Base-by-base conservation (phyloP, 2,888 invertebrate genomes). In the Scaeva pyrastri region DNA sequence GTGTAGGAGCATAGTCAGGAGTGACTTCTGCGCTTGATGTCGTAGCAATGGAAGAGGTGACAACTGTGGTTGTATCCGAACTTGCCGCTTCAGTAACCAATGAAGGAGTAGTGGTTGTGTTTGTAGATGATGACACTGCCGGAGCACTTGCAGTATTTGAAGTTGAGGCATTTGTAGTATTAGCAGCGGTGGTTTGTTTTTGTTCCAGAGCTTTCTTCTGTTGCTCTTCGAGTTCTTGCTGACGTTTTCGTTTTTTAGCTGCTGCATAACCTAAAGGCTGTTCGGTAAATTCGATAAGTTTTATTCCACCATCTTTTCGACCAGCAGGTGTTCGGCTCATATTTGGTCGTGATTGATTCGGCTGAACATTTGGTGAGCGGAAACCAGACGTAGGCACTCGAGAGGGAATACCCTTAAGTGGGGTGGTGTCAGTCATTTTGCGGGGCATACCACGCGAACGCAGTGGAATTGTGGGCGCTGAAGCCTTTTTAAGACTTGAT, bases 401-500 rank as follows among this genome's bases (percentile, higher is more conserved):
- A 60, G 97, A 97, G 1, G 98, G 98, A 88, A 98, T 96, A 0
- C 98, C 98, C 91, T 97, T 98, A 43, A 98, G 93, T 0, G 98
- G 98, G 1, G 98, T 98, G 48, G 97, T 97, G 91, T 98, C 98
- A 89, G 98, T 98, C 97, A 98, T 98, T 94, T 98, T 98, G 89
- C 98, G 95, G 0, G 98, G 98, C 96, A 98, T 97, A 88, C 96
- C 96, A 84, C 97, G 93, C 21, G 97, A 97, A 88, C 98, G 93
- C 2, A 98, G 95, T 0, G 98, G 98, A 89, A 98, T 97, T 0
- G 97, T 97, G 0, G 97, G 97, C 0, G 97, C 97, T 70, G 96
- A 96, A 7, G 96, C 95, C 91, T 98, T 97, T 93, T 98, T 97
- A 89, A 97, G 93, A 91, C 97, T 98, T 45, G 95, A 97, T 58